A percentile compares a stretch with the other conserved stretches of the same genome.
Evolutionary conservation across 2,888 invertebrate species (phyloP).

Genomic region (Balanococcus diminutus): DNA sequence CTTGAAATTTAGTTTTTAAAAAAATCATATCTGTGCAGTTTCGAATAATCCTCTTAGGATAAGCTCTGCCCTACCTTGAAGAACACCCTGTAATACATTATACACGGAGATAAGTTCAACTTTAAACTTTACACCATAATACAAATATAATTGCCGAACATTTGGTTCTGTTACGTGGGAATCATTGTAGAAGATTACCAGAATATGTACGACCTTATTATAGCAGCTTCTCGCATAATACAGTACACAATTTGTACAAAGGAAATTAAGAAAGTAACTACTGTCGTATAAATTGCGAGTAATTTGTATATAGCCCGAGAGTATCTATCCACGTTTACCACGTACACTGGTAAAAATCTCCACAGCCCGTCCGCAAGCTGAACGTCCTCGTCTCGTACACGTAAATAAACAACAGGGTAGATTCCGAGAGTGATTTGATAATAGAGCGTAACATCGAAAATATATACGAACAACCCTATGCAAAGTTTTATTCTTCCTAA

Average conservation of each 20-base stretch:
- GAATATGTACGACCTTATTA: slow-evolving; percentile 14
- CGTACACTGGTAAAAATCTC: neutral
- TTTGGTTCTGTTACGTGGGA: slow-evolving; percentile 2
- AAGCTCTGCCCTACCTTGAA: neutral
- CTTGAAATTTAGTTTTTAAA: no score
- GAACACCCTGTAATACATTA: neutral
- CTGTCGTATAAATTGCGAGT: slow-evolving; percentile 31
- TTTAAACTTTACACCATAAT: slow-evolving; percentile 5
- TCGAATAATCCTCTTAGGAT: no score
- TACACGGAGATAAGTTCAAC: neutral
- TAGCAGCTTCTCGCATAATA: neutral
- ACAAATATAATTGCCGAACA: slow-evolving; percentile 26
- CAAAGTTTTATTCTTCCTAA: neutral
- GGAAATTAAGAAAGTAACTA: slow-evolving; percentile 22
- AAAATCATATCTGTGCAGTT: no score
- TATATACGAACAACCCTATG: neutral
- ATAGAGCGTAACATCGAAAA: neutral
- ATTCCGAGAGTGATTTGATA: neutral
- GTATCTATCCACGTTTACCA: neutral
- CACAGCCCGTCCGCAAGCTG: neutral
- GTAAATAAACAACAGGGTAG: no score
- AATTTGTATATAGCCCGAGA: slow-evolving; percentile 1
- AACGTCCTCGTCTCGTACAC: neutral
- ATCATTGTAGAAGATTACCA: slow-evolving; percentile 11
- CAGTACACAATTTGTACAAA: neutral